phyloP scores from a whole-genome alignment of 2,113 vertebrate genomes.

The Takifugu flavidus region DNA sequence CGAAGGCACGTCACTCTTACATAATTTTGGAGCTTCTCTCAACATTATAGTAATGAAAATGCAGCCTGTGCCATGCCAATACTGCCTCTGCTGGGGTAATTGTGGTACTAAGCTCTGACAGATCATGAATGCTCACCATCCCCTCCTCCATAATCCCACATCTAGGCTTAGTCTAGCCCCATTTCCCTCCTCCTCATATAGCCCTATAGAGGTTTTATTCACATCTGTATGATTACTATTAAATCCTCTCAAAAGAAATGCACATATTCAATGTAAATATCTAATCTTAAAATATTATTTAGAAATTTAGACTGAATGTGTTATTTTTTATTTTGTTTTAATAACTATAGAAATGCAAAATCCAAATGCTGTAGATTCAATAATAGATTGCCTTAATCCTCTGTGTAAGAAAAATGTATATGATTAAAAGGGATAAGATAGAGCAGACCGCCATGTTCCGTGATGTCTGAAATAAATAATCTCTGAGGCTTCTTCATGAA shows the following conservation, averaged over 20 bases:
- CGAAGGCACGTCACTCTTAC: conserved; percentile 77
- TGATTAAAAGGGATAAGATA: too few relatives aligned
- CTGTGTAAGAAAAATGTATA: too few relatives aligned
- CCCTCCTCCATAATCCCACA: conserved; percentile 61
- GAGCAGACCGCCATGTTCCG: conserved; percentile 35
- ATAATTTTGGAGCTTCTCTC: conserved; percentile 78
- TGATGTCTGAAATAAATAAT: conserved; percentile 40
- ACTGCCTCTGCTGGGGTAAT: conserved; percentile 68
- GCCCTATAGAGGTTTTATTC: conserved; percentile 10
- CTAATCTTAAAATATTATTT: too few relatives aligned
- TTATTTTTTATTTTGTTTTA: too few relatives aligned
- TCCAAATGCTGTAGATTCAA: too few relatives aligned
- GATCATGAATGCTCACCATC: conserved; percentile 60
- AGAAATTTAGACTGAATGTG: too few relatives aligned
- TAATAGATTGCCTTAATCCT: too few relatives aligned
- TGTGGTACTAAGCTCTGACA: conserved; percentile 78
- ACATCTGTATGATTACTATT: background rate
- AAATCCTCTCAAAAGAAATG: too few relatives aligned
- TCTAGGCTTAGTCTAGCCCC: conserved; percentile 54
- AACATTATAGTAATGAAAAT: conserved; percentile 88
- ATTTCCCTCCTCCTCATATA: conserved; percentile 21
- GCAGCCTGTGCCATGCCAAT: conserved; percentile 54
- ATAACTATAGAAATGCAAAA: too few relatives aligned
- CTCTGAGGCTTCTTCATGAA: conserved; percentile 37
- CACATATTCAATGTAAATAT: too few relatives aligned